Percentiles rank a stretch among this genome's conserved stretches.
Conservation (phyloP, 1,140 invertebrate species). For the Tribolium castaneum region DNA sequence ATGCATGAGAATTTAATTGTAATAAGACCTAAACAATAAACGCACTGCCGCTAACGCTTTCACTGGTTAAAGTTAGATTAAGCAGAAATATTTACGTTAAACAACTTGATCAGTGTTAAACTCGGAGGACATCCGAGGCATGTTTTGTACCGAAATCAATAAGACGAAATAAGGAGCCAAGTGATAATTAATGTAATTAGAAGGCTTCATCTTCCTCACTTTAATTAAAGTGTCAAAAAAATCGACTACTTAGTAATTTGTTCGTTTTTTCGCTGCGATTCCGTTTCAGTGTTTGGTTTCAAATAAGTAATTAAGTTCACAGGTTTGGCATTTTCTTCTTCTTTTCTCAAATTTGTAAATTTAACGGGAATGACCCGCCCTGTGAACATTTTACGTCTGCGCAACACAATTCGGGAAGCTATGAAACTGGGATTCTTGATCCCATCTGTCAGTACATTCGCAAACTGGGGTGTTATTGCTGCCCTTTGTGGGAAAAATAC, state of each 20-base stretch:
- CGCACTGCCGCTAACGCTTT: not conserved
- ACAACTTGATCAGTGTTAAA: conserved; percentile 8
- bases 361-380: conserved; percentile 39
- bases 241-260: not conserved
- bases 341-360: conserved; percentile 24
- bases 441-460: conserved; percentile 37
- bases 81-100: conserved; percentile 24
- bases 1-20: conserved; percentile 10
- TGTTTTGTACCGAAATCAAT: not conserved
- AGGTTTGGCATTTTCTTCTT: not conserved
- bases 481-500: not conserved
- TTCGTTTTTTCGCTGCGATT: not conserved
- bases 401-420: conserved; percentile 28
- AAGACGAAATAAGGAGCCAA: not conserved
- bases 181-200: conserved; percentile 18
- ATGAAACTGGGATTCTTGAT: conserved; percentile 35
- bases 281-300: not conserved
- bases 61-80: conserved; percentile 12
- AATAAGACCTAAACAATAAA: conserved; percentile 24
- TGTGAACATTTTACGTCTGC: conserved; percentile 27
- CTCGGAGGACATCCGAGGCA: not conserved
- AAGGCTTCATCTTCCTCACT: not conserved
- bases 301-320: not conserved
- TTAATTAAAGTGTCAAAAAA: conserved; percentile 4
- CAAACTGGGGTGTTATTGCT: conserved; percentile 21